Conservation (phyloP, 2,113 vertebrate species). For the Callithrix jacchus region DNA sequence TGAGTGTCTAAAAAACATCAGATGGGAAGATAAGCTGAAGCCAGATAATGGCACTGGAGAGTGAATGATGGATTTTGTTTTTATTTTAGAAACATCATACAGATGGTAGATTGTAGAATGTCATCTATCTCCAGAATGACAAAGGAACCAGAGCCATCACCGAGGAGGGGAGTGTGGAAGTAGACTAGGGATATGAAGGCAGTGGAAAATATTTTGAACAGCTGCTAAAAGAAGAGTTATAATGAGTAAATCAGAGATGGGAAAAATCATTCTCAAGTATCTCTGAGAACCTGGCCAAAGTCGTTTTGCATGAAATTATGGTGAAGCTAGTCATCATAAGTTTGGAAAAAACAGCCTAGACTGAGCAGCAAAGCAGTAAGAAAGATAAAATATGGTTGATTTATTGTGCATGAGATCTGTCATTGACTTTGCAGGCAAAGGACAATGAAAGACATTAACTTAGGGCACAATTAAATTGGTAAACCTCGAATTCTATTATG, state of each 20-base stretch:
- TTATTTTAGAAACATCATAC: neutral
- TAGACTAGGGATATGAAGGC: neutral
- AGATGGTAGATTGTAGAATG: neutral
- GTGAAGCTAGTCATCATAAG: neutral
- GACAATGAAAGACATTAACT: neutral
- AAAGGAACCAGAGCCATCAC: neutral
- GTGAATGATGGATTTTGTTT: neutral
- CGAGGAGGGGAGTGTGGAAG: neutral
- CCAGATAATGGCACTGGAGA: neutral
- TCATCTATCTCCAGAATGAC: neutral
- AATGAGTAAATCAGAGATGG: neutral
- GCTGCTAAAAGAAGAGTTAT: neutral
- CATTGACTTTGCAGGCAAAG: neutral
- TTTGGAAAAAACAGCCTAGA: too few species aligned
- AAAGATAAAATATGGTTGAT: neutral
- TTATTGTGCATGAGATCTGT: too few species aligned
- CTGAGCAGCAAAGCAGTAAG: neutral
- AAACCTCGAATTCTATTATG: rapidly evolving
- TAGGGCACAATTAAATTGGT: neutral
- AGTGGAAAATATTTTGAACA: neutral
- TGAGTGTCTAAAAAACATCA: neutral
- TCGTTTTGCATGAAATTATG: neutral
- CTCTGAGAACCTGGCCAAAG: neutral
- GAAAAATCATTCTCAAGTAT: neutral
- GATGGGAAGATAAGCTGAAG: too few species aligned